Percentiles rank a stretch among this genome's conserved stretches.
These are phyloP conservation scores for Oncopodura yosiiana DNA, from an alignment of 1,140 invertebrate species.

Conservation along the genomic window DNA sequence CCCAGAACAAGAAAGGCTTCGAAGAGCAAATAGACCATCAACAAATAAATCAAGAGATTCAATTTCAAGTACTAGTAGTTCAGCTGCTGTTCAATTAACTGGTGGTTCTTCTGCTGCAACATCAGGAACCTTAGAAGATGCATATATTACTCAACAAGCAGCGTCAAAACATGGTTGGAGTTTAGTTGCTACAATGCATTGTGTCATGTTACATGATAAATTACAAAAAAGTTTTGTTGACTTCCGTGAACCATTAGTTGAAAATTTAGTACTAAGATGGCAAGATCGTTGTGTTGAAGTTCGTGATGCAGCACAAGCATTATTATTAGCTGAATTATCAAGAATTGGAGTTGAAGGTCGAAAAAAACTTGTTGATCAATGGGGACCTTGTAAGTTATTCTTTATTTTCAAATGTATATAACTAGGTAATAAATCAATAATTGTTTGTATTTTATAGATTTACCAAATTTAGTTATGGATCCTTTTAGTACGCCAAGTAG, in stretches of 20 bases:
- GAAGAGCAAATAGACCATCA: conserved; percentile 37
- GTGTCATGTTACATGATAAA: conserved; percentile 86
- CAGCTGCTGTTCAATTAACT: conserved; percentile 4
- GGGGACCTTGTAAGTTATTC: conserved; percentile 95
- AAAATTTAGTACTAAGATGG: conserved; percentile 94
- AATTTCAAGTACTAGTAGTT: neutral
- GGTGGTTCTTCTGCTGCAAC: neutral
- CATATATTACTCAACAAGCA: conserved; percentile 70
- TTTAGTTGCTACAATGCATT: conserved; percentile 86
- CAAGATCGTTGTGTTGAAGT: conserved; percentile 97
- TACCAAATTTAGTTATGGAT: conserved; percentile 54
- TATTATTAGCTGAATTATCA: conserved; percentile 84
- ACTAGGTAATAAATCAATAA: too few species aligned
- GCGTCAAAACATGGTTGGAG: conserved; percentile 96
- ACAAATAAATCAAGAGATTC: neutral
- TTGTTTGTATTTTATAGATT: too few species aligned
- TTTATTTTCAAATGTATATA: too few species aligned
- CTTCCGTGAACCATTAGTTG: conserved; percentile 87
- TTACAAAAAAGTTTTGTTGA: conserved; percentile 57
- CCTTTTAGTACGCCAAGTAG: conserved; percentile 17
- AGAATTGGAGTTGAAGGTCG: conserved; percentile 84
- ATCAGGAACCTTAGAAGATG: conserved; percentile 49
- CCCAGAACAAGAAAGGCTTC: conserved; percentile 66
- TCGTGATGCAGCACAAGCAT: conserved; percentile 88
- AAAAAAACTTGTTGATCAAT: conserved; percentile 82